phyloP scores from a whole-genome alignment of 2,888 invertebrate species.

The Apamea sordens region DNA sequence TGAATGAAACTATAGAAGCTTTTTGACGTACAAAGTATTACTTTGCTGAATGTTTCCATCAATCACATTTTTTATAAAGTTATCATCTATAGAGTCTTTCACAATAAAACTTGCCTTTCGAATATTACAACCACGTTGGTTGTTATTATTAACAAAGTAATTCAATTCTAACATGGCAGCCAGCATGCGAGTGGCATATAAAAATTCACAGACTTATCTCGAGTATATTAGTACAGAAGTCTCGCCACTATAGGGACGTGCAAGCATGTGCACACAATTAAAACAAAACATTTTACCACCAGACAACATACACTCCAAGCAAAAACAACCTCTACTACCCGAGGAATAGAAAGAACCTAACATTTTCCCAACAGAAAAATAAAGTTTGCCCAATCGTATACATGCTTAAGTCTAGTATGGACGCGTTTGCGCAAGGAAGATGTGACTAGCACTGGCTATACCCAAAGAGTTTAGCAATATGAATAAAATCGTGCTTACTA shows the following conservation, averaged over 20 bases:
- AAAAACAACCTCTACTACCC: conserved; percentile 44
- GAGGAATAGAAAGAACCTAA: conserved; percentile 28
- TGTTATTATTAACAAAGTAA: conserved; percentile 72
- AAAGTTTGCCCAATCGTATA: conserved; percentile 43
- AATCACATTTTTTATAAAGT: background rate
- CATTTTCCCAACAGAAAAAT: conserved; percentile 20
- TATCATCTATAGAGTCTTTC: background rate
- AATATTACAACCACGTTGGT: conserved; percentile 35
- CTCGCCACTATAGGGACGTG: conserved; percentile 77
- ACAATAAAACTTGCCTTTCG: conserved; percentile 7
- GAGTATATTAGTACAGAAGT: conserved; percentile 75
- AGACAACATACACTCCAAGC: conserved; percentile 32
- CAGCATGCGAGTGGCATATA: conserved; percentile 74
- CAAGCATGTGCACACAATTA: conserved; percentile 72
- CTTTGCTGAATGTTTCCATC: background rate
- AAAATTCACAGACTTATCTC: conserved; percentile 80
- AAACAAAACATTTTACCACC: conserved; percentile 55
- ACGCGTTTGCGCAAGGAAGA: conserved; percentile 79
- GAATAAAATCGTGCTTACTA: conserved; percentile 68
- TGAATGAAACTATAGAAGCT: background rate
- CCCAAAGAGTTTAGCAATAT: conserved; percentile 73
- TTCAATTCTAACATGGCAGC: conserved; percentile 66
- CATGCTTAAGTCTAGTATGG: conserved; percentile 69
- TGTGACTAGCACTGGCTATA: conserved; percentile 72
- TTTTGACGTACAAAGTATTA: background rate